Conservation (phyloP, 2,888 invertebrate species). For the Lithophane semibrunnea region DNA sequence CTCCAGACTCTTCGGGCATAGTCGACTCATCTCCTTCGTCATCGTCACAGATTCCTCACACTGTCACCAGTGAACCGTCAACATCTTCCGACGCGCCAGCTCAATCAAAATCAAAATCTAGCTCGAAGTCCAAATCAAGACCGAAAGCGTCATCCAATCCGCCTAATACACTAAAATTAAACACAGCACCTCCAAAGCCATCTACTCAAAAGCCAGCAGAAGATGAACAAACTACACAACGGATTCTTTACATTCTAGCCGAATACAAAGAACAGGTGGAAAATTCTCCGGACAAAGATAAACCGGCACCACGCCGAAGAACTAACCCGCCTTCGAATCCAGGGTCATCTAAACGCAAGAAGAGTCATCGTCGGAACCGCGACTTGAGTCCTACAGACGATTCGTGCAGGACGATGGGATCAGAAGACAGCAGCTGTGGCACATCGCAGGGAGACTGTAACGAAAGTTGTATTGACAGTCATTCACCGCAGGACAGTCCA, state of each 20-base stretch:
- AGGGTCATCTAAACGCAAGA: conserved; percentile 92
- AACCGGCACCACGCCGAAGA: conserved; percentile 94
- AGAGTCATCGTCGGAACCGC: conserved; percentile 91
- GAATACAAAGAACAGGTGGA: conserved; percentile 95
- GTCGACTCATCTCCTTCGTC: conserved; percentile 81
- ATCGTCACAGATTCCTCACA: conserved; percentile 80
- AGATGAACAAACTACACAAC: conserved; percentile 95
- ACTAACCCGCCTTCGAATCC: conserved; percentile 94
- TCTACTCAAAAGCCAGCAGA: conserved; percentile 93
- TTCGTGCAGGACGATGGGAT: conserved; percentile 92
- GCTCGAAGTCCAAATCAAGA: conserved; percentile 88
- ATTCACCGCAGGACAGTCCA: conserved; percentile 90
- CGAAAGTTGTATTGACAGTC: conserved; percentile 88
- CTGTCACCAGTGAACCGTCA: conserved; percentile 78
- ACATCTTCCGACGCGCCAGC: conserved; percentile 70
- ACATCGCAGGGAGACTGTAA: conserved; percentile 90
- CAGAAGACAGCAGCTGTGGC: conserved; percentile 94
- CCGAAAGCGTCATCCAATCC: conserved; percentile 90
- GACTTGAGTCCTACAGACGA: conserved; percentile 92
- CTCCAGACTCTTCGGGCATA: conserved; percentile 85
- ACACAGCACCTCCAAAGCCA: conserved; percentile 91
- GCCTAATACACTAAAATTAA: conserved; percentile 91
- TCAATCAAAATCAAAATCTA: conserved; percentile 78
- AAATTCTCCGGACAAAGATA: conserved; percentile 95
- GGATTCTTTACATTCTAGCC: conserved; percentile 94